Evolutionary conservation across 2,113 vertebrate species (phyloP), one percentile per base, ranked within the genome.

Genomic region (Heliornis fulica): DNA sequence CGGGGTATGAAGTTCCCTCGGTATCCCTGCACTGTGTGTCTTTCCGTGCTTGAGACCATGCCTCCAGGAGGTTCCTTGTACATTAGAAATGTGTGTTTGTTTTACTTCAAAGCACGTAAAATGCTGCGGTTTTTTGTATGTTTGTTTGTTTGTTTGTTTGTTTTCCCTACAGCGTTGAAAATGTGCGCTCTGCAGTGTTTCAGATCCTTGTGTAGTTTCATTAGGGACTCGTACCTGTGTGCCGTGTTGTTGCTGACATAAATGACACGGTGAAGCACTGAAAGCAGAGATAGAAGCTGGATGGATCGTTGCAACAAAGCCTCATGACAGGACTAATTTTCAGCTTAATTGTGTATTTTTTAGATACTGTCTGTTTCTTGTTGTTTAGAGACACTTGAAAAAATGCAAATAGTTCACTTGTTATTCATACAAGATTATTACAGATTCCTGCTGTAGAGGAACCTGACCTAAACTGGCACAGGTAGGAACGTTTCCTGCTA

Each of bases 311-410:
- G 61, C 57, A 46, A 75, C 76, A 79, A 70, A 61, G 36, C 51
- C 87, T 77, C 68, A 84, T 6, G 41, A 79, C 48, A 90, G 59
- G 56, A 16, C 15, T 83, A 34, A 92, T 84, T 89, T 94, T 70
- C 87, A 65, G 41, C 54, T 91, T 90, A 95, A 89, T 57, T 92
- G 57, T 70, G 15, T 82, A 0, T 45, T 91, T 94, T 96, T 88
- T 95, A 90, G 78, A 89, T 31, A 34, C 45, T 82, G 56, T 83
- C 83, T 95, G 95, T 68, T 94, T 96, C 85, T 93, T 96, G 93
- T 93, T 69, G 83, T 90, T 96, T 94, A 96, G 31, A 78, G 83
- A 60, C 85, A 79, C 53, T 68, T 78, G 1, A 60, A 89, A 40
- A 50, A 36, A 61, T 2, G 21, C 38, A 61, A 78, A 83, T 56